Evolutionary conservation across 2,113 vertebrate genomes (phyloP).

Genomic region (Seriola rivoliana): DNA sequence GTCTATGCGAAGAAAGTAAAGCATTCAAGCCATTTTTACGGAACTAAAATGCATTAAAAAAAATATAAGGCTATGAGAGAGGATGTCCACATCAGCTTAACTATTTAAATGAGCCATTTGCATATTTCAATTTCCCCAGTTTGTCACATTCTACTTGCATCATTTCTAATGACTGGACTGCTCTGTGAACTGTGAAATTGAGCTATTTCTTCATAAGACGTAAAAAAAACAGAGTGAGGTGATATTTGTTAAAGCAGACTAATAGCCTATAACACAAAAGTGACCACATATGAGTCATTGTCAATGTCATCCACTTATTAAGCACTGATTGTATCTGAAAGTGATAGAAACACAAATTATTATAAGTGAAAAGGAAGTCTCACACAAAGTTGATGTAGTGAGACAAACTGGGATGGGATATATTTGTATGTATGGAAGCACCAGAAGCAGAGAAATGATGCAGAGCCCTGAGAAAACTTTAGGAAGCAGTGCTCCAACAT

Average conservation of each 20-base stretch:
- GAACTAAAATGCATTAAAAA: background rate
- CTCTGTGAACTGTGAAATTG: background rate
- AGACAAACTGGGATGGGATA: background rate
- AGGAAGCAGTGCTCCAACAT: background rate
- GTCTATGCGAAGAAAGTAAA: slow-evolving; percentile 52
- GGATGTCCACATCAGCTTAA: background rate
- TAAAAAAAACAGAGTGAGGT: background rate
- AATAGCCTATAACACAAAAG: background rate
- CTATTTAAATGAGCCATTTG: background rate
- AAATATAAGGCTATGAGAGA: background rate
- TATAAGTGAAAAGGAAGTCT: background rate
- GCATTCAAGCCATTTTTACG: background rate
- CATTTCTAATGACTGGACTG: background rate
- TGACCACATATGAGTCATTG: background rate
- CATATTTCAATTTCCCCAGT: background rate
- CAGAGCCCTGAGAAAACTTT: background rate
- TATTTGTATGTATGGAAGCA: background rate
- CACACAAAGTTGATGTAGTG: background rate
- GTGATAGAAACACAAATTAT: background rate
- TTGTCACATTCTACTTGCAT: background rate
- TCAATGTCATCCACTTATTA: background rate
- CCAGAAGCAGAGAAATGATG: too few relatives aligned
- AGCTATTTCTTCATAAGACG: background rate
- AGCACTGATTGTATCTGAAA: background rate
- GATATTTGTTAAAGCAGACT: background rate